Percentiles rank a stretch among this genome's conserved stretches.
Evolutionary conservation across 2,797 vertebrate species (phyloP).

Genomic region (Falco biarmicus): DNA sequence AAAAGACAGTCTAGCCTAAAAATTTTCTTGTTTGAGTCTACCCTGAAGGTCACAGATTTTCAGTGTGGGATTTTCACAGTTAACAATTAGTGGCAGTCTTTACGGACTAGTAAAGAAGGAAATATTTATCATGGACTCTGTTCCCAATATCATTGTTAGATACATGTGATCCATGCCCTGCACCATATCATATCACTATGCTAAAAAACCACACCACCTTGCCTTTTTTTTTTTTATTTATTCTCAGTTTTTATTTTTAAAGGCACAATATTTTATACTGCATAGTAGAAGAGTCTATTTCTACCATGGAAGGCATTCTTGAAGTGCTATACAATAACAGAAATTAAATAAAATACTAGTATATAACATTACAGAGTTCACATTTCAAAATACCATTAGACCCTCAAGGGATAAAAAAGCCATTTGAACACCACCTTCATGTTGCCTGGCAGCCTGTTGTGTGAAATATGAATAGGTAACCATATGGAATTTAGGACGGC

Average conservation of each 20-base stretch:
- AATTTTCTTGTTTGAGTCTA: not conserved
- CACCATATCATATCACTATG: not conserved
- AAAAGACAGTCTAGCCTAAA: not conserved
- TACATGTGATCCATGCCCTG: not conserved
- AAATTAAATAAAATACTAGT: constrained; percentile 3
- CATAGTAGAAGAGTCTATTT: not conserved
- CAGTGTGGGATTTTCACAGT: not conserved
- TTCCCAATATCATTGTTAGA: not conserved
- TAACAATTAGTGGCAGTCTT: not conserved
- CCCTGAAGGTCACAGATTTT: not conserved
- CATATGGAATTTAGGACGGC: not conserved
- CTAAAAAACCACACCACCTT: not conserved
- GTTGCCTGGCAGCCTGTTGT: not conserved
- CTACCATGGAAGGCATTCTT: not conserved
- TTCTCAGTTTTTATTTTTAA: not conserved
- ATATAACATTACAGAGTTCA: not conserved
- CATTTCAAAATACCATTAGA: not conserved
- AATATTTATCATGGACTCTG: not conserved
- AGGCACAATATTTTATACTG: not conserved
- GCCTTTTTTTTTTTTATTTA: not conserved
- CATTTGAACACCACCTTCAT: not conserved
- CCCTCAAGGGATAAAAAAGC: not conserved
- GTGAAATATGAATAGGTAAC: not conserved
- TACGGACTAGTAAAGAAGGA: not conserved
- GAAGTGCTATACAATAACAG: not conserved